phyloP scores from a whole-genome alignment of 2,797 vertebrate species.

The Bradypodion ventrale region DNA sequence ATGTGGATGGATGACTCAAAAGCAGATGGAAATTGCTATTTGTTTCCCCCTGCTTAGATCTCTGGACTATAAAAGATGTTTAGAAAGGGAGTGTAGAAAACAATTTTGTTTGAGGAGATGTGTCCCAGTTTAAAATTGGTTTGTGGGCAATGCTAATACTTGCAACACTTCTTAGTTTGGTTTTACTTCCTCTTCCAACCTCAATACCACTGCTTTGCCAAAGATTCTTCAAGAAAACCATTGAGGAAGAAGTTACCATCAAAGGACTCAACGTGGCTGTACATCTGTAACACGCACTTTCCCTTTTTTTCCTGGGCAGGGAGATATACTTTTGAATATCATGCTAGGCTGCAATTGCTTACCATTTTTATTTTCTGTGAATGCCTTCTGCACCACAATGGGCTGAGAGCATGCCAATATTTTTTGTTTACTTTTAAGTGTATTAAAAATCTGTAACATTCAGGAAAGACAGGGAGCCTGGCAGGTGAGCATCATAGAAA shows the following conservation, averaged over 20 bases:
- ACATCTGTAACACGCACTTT: background rate
- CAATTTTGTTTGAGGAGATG: background rate
- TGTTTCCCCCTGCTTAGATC: conserved; percentile 30
- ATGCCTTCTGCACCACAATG: too few species aligned
- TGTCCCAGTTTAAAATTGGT: background rate
- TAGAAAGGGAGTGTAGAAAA: background rate
- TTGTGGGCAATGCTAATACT: too few species aligned
- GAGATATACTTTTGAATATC: background rate
- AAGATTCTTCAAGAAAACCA: background rate
- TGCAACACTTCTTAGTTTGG: background rate
- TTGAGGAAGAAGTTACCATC: background rate
- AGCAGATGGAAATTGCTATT: conserved; percentile 23
- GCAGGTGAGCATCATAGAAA: too few species aligned
- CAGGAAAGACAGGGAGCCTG: too few species aligned
- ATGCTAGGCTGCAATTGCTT: background rate
- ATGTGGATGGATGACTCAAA: conserved; percentile 2
- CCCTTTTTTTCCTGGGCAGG: background rate
- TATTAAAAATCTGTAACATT: too few species aligned
- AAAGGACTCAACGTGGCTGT: background rate
- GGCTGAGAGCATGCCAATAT: too few species aligned
- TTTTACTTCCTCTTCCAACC: background rate
- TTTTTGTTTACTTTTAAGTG: too few species aligned
- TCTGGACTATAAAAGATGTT: background rate
- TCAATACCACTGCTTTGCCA: background rate
- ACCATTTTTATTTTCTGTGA: background rate